Evolutionary conservation across 1,140 invertebrate species (phyloP), one percentile per base, ranked within the genome.

Genomic region (Schlechtendalia chinensis): DNA sequence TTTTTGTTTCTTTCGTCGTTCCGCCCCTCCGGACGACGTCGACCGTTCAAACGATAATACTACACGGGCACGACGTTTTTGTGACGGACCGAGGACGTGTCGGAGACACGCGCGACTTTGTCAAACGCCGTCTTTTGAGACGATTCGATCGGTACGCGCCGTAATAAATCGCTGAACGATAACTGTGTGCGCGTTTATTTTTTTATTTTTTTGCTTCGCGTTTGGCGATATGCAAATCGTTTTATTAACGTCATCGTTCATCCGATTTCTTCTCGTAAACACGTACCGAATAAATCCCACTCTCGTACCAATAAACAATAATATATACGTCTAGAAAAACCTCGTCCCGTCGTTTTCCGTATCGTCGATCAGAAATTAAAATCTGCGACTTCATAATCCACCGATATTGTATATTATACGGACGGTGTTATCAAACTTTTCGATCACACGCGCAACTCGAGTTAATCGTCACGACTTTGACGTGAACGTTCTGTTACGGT

Each of bases 31-130:
- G 19, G n/a, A 22, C 29, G n/a, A n/a, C 61, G 1, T 67, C 63
- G n/a, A 67, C 32, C 63, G 63, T 67, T 67, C 45, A 67, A 67
- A 67, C 19, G 63, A 67, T n/a, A n/a, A n/a, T n/a, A n/a, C n/a
- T n/a, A n/a, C n/a, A n/a, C n/a, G n/a, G 63, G 19, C 32, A n/a
- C 32, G 63, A 17, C n/a, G n/a, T 67, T 67, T 67, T 67, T 67
- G 59, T 61, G 14, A 32, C 45, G 29, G 11, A 39, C 16, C 32
- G 1, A 67, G 32, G 24, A 67, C 45, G 63, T 67, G 63, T 45
- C 32, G 32, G n/a, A 24, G 63, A 67, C 63, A 67, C 63, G 32
- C n/a, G n/a, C 19, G 32, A 45, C 32, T 67, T 67, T 67, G 45
- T 67, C 19, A 67, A 39, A 45, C n/a, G 2, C 10, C 29, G 61